Base-by-base conservation (phyloP, 2,113 vertebrate genomes). In the Monopterus albus region DNA sequence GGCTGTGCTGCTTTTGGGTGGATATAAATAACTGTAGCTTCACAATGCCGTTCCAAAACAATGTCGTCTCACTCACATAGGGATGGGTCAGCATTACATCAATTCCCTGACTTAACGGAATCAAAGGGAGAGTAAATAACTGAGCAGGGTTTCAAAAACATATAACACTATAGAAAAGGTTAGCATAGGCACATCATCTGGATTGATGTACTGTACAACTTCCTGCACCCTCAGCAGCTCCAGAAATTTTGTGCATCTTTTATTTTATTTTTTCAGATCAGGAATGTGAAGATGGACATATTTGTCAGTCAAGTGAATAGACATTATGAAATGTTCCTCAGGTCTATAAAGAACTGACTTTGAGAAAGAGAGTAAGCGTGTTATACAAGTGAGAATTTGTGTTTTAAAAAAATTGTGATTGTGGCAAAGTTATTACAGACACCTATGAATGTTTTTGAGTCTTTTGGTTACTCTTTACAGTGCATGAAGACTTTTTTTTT, bases 381-480 rank as follows among this genome's bases (percentile, higher is more conserved):
- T 85, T 76, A 83, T 72, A 78, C 86, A 83, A 78, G 85, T 86
- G 82, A 86, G 76, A 89, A 79, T 87, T 86, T 76, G 87, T 89
- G 91, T 92, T 89, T 92, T 91, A 92, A 87, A 87, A 87, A 80
- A 57, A 3, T 83, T 73, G 88, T 92, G 91, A 91, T 92, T 90
- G 91, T 91, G 89, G 87, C 71, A 85, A 88, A 81, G 84, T 88
- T 88, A 86, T 89, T 80, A 81, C 74, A 78, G 86, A 89, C 70
- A 75, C 86, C 84, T 88, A 86, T 89, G 88, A 85, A 90, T 85
- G 89, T 89, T 87, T 87, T 87, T 76, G 58, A 86, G 72, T 89
- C 71, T 87, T 88, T 89, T 82, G 78, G 83, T 91, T 90, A 81
- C 67, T 83, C 71, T 91, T 91, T 87, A 64, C 87, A 82, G 79